Conservation (phyloP, 2,797 vertebrate species). For the Sebastes iracundus region DNA sequence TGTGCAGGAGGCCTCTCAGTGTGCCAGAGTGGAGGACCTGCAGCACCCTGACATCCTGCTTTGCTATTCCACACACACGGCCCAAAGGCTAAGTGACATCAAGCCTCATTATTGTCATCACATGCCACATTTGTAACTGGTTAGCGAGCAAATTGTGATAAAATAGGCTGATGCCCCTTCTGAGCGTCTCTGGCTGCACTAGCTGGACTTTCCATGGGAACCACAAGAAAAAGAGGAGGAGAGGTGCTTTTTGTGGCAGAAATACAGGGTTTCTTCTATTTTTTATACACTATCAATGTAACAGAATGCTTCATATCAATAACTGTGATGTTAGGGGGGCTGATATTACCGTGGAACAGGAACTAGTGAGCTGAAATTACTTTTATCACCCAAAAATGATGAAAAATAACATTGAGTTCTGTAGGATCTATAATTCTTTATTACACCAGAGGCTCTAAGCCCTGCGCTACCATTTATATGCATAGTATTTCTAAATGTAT, state of each 20-base stretch:
- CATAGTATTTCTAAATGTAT: conserved; percentile 19
- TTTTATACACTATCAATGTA: neutral
- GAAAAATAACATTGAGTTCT: neutral
- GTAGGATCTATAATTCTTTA: neutral
- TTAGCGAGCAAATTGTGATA: conserved; percentile 94
- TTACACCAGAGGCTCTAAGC: neutral
- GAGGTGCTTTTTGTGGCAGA: neutral
- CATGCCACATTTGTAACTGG: conserved; percentile 95
- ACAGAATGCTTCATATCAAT: neutral
- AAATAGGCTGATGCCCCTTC: conserved; percentile 86
- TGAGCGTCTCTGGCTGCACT: conserved; percentile 76
- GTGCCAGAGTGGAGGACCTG: conserved; percentile 65
- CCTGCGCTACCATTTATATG: neutral
- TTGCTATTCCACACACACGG: conserved; percentile 88
- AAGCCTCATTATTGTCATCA: conserved; percentile 96
- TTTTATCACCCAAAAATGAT: neutral
- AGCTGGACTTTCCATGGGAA: conserved; percentile 74
- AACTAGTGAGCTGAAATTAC: neutral
- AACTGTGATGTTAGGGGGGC: neutral
- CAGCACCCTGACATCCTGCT: conserved; percentile 76
- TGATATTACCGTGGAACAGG: neutral
- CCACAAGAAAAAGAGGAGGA: conserved; percentile 24
- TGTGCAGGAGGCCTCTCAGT: conserved; percentile 66
- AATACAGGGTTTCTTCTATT: neutral
- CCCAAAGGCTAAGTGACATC: conserved; percentile 90